Base-by-base conservation (phyloP, 1,140 invertebrate genomes). In the Macrosteles quadrilineatus region DNA sequence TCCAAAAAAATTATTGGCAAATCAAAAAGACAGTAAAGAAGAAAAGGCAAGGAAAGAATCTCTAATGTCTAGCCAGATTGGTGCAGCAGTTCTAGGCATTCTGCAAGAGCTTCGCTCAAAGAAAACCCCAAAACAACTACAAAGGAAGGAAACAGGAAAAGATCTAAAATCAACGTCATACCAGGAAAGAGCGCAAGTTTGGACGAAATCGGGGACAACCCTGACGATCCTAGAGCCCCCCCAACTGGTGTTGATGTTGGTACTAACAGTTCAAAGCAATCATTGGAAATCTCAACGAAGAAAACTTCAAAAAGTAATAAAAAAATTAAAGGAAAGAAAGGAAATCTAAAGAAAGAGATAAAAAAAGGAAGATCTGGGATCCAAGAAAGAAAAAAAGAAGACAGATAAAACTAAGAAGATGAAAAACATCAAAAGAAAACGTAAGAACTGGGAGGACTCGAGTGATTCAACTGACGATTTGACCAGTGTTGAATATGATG, bases 11-110 rank as follows among this genome's bases (percentile, higher is more conserved):
- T 9, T 9, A 11, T 11, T 9, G 9, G n/a, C 9, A n/a, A 43
- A 43, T n/a, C 9, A 43, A 30, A 29, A 57, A 64, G 47, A 55
- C 30, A 29, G 40, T 53, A n/a, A 43, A n/a, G 40, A n/a, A n/a
- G n/a, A n/a, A n/a, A n/a, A n/a, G n/a, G n/a, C n/a, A 43, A 43
- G 40, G 40, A 43, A 43, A 43, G 40, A 9, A 43, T 9, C 40
- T n/a, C 9, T 43, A 43, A 43, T 43, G 9, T 43, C 40, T 11
- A 43, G 40, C 40, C 9, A 9, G n/a, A n/a, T 43, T 43, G 40
- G 40, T 11, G n/a, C n/a, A 43, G 40, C 40, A 43, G 40, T 43
- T n/a, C 40, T 43, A n/a, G 40, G n/a, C 40, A 43, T 43, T 9
- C 40, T 43, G 9, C 9, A 43, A 43, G 40, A n/a, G 40, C 40